phyloP scores from a whole-genome alignment of 1,140 invertebrate genomes.

The Neomicropteryx cornuta region DNA sequence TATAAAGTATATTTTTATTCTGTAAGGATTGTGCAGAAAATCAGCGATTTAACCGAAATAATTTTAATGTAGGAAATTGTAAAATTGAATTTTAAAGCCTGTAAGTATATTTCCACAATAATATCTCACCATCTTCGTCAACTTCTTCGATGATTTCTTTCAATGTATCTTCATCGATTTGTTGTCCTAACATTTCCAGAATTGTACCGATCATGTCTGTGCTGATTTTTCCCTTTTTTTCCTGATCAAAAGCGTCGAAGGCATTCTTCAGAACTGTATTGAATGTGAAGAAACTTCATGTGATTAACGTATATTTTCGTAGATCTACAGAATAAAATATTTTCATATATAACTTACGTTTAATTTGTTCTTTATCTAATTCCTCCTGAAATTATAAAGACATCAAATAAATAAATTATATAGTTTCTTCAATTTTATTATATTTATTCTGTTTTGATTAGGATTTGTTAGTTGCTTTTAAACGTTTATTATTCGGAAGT shows the following conservation, averaged over 20 bases:
- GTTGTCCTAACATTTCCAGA: slow-evolving; percentile 65
- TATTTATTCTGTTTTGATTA: no score
- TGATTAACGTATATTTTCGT: slow-evolving; percentile 7
- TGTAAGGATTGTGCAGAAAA: no score
- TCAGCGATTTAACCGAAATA: no score
- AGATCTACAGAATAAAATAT: background rate
- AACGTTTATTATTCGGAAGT: no score
- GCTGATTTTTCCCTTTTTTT: slow-evolving; percentile 61
- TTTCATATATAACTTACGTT: slow-evolving; percentile 35
- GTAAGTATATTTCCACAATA: no score
- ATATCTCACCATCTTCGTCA: slow-evolving; percentile 47
- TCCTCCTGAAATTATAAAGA: slow-evolving; percentile 35
- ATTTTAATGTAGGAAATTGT: no score
- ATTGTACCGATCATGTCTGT: slow-evolving; percentile 65
- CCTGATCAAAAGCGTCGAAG: slow-evolving; percentile 71
- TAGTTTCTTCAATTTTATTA: no score
- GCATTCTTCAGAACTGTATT: slow-evolving; percentile 59
- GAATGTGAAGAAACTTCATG: no score
- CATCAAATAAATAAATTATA: no score
- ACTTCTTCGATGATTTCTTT: slow-evolving; percentile 56
- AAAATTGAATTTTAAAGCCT: no score
- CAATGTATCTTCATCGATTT: slow-evolving; percentile 53
- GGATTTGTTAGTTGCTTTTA: no score
- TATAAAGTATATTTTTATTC: no score
- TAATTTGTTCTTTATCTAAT: slow-evolving; percentile 42